phyloP scores from a whole-genome alignment of 2,113 vertebrate genomes.

The Stegostoma tigrinum region DNA sequence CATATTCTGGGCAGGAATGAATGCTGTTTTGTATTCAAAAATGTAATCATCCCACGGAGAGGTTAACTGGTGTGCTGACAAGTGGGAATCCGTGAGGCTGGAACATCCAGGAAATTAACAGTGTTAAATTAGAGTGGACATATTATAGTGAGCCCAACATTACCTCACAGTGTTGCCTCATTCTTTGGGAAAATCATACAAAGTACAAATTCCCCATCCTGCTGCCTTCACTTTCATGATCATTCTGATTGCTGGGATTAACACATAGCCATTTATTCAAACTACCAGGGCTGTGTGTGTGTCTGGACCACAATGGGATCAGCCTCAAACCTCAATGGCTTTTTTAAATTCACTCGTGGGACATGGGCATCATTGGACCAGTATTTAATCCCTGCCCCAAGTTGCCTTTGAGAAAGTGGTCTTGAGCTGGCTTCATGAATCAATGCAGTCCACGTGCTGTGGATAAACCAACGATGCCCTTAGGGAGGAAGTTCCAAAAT shows the following conservation, averaged over 20 bases:
- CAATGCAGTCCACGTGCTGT: no score
- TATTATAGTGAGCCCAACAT: background rate
- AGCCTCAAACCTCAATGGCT: no score
- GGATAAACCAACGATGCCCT: no score
- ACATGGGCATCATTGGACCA: no score
- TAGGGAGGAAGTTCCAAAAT: no score
- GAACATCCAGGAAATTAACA: background rate
- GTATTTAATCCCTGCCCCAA: no score
- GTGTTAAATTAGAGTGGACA: background rate
- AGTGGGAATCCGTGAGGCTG: background rate
- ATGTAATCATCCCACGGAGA: background rate
- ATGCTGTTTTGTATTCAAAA: background rate
- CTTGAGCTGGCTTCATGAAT: no score
- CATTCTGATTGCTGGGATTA: background rate
- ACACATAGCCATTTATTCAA: background rate
- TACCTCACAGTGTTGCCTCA: background rate
- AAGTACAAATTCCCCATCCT: background rate
- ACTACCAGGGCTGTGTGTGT: background rate
- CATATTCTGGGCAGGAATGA: background rate
- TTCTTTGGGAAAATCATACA: background rate
- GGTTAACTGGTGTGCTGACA: background rate
- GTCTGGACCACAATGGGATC: no score
- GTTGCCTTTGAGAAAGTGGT: no score
- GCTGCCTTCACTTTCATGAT: background rate
- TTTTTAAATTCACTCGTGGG: no score